Evolutionary conservation across 2,797 vertebrate species (phyloP), one percentile per base, ranked within the genome.

Genomic region (Sebastes hopkinsi): DNA sequence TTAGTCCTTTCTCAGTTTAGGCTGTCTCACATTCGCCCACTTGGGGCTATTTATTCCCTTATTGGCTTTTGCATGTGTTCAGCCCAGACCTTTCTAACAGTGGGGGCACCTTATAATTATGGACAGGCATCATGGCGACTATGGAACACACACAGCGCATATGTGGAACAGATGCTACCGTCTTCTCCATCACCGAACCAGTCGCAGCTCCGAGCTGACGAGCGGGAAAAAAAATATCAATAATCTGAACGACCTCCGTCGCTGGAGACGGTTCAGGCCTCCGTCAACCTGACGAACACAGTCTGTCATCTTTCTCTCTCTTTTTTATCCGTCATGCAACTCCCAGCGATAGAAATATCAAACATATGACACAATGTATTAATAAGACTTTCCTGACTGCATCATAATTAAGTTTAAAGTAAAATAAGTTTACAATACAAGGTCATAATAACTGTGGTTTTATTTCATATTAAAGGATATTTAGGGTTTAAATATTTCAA

Each of bases 1-100:
- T 91, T 89, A 82, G 88, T 92, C 88, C 90, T 93, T 90, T 93
- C 91, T 91, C 90, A 92, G 92, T 90, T 88, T 81, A 85, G 86
- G 81, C 89, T 67, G 79, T 82, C 88, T 93, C 91, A 92, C 90
- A 87, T 88, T 89, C 89, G 84, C 92, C 92, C 88, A 93, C 92
- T 91, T 87, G 93, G 91, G 90, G 87, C 92, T 92, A 90, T 90
- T 94, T 92, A 91, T 92, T 90, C 92, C 89, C 89, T 88, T 8
- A 68, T 84, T 90, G 89, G 89, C 91, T 91, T 81, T 81, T 90
- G 91, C 88, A 86, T 91, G 90, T 92, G 92, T 93, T 93, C 84
- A 72, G 86, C 46, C 72, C 82, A 79, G 90, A 91, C 92, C 92
- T 93, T 89, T 91, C 84, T 81, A 88, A 83, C 90, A 90, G 89